Evolutionary conservation across 2,797 vertebrate genomes (phyloP).

Genomic region (Pelodytes ibericus): DNA sequence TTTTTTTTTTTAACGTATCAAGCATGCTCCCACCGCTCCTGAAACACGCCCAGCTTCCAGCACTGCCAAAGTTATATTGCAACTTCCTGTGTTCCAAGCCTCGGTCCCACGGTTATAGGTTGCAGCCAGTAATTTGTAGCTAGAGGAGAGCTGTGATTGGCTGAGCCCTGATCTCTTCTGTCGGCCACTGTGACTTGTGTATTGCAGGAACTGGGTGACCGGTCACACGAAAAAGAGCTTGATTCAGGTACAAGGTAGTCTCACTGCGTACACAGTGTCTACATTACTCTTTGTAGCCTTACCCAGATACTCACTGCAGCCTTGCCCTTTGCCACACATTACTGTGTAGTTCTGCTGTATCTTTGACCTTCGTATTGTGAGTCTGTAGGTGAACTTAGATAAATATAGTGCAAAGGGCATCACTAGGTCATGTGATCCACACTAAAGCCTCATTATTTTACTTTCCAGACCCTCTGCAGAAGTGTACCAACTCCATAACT

Average conservation of each 20-base stretch:
- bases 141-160: constrained; percentile 3
- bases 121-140: neutral
- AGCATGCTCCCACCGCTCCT: no score
- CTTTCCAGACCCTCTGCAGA: neutral
- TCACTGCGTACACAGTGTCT: no score
- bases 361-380: neutral
- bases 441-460: neutral
- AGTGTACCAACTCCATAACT: neutral
- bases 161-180: neutral
- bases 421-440: neutral
- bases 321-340: neutral
- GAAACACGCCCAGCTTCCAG: no score
- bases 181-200: neutral
- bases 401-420: constrained; percentile 36
- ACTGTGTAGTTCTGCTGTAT: neutral
- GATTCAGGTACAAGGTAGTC: neutral
- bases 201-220: constrained; percentile 19
- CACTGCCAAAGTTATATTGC: neutral
- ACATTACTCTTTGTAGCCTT: no score
- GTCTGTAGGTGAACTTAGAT: constrained; percentile 13
- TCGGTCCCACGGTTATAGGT: neutral
- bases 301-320: neutral
- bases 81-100: constrained; percentile 30
- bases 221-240: neutral
- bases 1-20: no score